These are phyloP conservation scores for Neomorphus geoffroyi DNA, from an alignment of 2,797 vertebrate species.

Conservation along the genomic window DNA sequence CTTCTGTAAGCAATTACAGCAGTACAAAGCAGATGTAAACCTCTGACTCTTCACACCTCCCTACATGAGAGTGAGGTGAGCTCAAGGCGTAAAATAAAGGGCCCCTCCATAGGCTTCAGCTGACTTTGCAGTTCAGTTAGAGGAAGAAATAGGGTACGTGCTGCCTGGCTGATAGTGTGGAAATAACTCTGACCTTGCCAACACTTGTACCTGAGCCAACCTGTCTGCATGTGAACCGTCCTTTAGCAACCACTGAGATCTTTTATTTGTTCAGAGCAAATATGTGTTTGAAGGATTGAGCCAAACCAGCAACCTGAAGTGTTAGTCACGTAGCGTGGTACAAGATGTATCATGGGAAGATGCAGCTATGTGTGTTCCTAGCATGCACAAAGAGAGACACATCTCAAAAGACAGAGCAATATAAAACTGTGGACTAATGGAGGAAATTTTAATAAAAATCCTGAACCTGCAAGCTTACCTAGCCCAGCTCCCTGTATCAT, in stretches of 20 bases:
- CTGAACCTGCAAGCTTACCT: neutral
- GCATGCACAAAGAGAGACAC: neutral
- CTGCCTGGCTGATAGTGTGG: neutral
- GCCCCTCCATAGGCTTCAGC: neutral
- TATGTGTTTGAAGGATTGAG: neutral
- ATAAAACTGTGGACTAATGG: neutral
- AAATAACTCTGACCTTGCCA: slow-evolving; percentile 6
- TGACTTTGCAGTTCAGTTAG: neutral
- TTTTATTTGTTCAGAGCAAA: neutral
- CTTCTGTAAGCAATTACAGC: neutral
- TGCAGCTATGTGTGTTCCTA: neutral
- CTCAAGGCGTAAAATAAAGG: neutral
- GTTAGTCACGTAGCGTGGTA: neutral
- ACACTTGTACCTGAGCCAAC: neutral
- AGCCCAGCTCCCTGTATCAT: neutral
- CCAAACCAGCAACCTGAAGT: neutral
- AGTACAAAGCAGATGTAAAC: neutral
- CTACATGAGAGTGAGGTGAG: neutral
- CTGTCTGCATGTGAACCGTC: neutral
- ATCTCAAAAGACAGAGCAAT: neutral
- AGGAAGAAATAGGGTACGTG: neutral
- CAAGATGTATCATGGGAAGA: neutral
- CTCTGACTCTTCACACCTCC: neutral
- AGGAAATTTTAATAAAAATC: neutral
- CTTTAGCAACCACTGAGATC: neutral